Evolutionary conservation across 37 sponge, comb jelly and placozoan genomes (phyloP).

Genomic region (Theonella swinhoei): DNA sequence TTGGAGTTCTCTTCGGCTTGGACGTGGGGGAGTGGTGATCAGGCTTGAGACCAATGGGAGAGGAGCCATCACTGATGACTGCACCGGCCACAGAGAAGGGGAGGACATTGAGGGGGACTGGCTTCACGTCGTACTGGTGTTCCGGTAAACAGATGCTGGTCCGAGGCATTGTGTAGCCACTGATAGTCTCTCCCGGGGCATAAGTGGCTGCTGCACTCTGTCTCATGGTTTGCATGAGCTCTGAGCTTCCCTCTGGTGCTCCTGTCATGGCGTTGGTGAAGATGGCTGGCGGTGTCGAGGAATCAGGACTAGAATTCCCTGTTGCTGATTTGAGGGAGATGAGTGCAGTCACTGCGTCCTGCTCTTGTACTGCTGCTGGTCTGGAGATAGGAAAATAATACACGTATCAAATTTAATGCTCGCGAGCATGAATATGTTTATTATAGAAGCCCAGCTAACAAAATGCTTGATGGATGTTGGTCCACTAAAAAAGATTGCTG

Average conservation of each 20-base stretch:
- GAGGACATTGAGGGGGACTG: slow-evolving; percentile 6
- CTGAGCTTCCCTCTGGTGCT: slow-evolving; percentile 7
- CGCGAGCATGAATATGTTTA: background rate
- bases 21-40: slow-evolving; percentile 28
- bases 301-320: slow-evolving; percentile 17
- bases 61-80: background rate
- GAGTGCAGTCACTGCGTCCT: slow-evolving; percentile 65
- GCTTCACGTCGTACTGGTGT: slow-evolving; percentile 55
- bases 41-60: background rate
- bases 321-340: slow-evolving; percentile 35
- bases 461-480: no score
- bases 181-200: slow-evolving; percentile 42
- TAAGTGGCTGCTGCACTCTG: slow-evolving; percentile 34
- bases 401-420: no score
- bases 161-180: slow-evolving; percentile 8
- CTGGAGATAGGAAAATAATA: slow-evolving; percentile 33
- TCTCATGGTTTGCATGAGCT: slow-evolving; percentile 48
- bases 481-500: no score
- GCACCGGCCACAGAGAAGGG: background rate
- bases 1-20: slow-evolving; percentile 1
- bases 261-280: slow-evolving; percentile 4
- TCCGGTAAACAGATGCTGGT: slow-evolving; percentile 33
- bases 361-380: slow-evolving; percentile 41
- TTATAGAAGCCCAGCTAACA: no score
- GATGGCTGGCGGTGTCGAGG: slow-evolving; percentile 21